phyloP scores from a whole-genome alignment of 2,113 vertebrate species.

The Salvelinus alpinus region DNA sequence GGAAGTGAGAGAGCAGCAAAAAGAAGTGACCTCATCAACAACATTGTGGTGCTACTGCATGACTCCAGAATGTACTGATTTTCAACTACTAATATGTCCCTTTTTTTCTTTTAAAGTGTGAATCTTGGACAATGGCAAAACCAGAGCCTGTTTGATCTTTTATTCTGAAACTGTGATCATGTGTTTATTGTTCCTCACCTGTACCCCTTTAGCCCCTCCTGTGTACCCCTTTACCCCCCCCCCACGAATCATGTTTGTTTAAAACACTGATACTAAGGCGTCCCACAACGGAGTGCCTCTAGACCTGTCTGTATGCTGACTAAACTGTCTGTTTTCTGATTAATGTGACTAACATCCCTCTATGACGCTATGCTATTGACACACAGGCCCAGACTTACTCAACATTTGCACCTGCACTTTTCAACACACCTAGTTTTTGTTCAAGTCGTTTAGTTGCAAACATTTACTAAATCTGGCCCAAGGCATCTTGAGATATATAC shows the following conservation, averaged over 20 bases:
- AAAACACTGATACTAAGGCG: slow-evolving; percentile 42
- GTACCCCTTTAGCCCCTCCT: neutral
- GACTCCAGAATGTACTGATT: slow-evolving; percentile 83
- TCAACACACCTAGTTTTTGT: slow-evolving; percentile 6
- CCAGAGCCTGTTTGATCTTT: slow-evolving; percentile 44
- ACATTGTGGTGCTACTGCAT: slow-evolving; percentile 94
- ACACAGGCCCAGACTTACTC: slow-evolving; percentile 19
- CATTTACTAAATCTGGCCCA: slow-evolving; percentile 11
- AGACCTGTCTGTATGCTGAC: slow-evolving; percentile 62
- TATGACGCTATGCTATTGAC: slow-evolving; percentile 22
- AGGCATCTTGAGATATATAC: slow-evolving; percentile 14
- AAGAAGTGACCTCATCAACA: slow-evolving; percentile 87
- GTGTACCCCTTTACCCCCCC: neutral
- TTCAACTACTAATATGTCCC: slow-evolving; percentile 28
- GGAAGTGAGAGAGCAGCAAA: slow-evolving; percentile 82
- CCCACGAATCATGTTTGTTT: slow-evolving; percentile 28
- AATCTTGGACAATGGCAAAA: slow-evolving; percentile 23
- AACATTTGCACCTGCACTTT: slow-evolving; percentile 13
- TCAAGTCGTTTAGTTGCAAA: slow-evolving; percentile 19
- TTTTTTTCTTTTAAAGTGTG: slow-evolving; percentile 12
- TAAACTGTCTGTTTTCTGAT: no score
- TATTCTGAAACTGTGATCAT: neutral
- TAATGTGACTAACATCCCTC: neutral
- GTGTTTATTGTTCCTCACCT: slow-evolving; percentile 10
- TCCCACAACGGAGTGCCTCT: slow-evolving; percentile 49